Base-by-base conservation (phyloP, 2,888 invertebrate genomes). In the Platycheirus albimanus region DNA sequence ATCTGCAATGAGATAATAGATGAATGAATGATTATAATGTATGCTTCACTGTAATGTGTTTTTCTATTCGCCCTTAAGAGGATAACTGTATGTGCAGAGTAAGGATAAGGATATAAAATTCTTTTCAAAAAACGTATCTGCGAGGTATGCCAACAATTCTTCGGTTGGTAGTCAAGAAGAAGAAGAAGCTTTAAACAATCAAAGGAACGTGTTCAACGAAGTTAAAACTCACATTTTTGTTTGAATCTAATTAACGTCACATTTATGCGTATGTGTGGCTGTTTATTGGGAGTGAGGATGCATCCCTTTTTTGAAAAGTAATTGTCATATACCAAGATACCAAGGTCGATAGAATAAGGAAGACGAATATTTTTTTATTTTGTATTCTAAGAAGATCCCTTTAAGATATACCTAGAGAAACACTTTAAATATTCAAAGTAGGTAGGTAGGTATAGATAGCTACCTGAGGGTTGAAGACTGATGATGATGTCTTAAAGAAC, bases 1-100 rank as follows among this genome's bases (percentile, higher is more conserved):
- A 84, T 86, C 87, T 87, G 87, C 77, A 87, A 87, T 75, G 86
- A 86, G 85, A 87, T 67, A 86, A 84, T 83, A 78, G 78, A 83
- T 56, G 58, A 69, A 78, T 83, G 78, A 74, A 78, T 78, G 64
- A 78, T 78, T 83, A 83, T 83, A 83, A 78, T 78, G 64, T 77
- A 78, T 83, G 81, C 81, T 77, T 63, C 61, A 75, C 81, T 63
- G 63, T 77, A 72, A 72, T 81, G 71, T 77, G 81, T 83, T 77
- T 49, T 72, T 70, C 49, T 19, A 17, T 33, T 61, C 71, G 36
- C 77, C 75, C 72, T 72, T 49, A 72, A 56, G 71, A 63, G 45
- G 17, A 13, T 45, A 20, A 30, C 15, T 56, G 36, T 69, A 28
- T 47, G 17, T 19, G 45, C 24, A 36, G 28, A 36, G 24, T 54